phyloP scores from a whole-genome alignment of 2,888 invertebrate genomes.

The Melangyna quadrimaculata region DNA sequence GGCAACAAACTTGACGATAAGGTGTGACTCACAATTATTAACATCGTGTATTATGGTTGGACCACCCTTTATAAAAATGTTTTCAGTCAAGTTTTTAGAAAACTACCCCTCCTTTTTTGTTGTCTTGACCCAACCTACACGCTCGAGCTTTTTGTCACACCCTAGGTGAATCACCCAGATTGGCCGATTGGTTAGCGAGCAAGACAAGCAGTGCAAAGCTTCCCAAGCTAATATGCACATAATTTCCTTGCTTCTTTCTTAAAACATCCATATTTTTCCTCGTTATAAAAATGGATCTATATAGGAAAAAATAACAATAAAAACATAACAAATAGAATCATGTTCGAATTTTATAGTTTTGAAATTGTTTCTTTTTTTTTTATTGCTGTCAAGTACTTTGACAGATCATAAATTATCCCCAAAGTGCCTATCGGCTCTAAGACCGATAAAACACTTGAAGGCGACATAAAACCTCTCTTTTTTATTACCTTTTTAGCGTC shows the following conservation, averaged over 20 bases:
- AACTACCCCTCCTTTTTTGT: too few relatives aligned
- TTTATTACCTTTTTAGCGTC: conserved; percentile 39
- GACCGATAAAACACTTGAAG: conserved; percentile 40
- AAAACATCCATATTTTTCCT: neutral
- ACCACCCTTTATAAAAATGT: too few relatives aligned
- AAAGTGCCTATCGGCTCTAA: neutral
- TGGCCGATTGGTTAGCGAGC: too few relatives aligned
- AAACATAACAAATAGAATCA: conserved; percentile 36
- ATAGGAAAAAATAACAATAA: neutral
- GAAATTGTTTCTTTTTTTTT: conserved; percentile 3
- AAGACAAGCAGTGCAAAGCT: too few relatives aligned
- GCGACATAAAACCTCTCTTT: conserved; percentile 17
- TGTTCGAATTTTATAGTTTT: conserved; percentile 44
- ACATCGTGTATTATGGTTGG: too few relatives aligned
- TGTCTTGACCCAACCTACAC: too few relatives aligned
- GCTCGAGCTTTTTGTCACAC: too few relatives aligned
- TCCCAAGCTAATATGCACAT: neutral
- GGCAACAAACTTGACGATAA: too few relatives aligned
- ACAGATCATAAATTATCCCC: conserved; percentile 65
- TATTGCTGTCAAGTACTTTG: conserved; percentile 44
- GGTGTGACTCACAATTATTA: too few relatives aligned
- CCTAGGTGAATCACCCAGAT: too few relatives aligned
- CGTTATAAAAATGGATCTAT: neutral
- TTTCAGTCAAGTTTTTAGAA: too few relatives aligned
- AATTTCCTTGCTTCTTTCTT: neutral